Base-by-base conservation (phyloP, 2,113 vertebrate species). In the Formicarius rufipectus region DNA sequence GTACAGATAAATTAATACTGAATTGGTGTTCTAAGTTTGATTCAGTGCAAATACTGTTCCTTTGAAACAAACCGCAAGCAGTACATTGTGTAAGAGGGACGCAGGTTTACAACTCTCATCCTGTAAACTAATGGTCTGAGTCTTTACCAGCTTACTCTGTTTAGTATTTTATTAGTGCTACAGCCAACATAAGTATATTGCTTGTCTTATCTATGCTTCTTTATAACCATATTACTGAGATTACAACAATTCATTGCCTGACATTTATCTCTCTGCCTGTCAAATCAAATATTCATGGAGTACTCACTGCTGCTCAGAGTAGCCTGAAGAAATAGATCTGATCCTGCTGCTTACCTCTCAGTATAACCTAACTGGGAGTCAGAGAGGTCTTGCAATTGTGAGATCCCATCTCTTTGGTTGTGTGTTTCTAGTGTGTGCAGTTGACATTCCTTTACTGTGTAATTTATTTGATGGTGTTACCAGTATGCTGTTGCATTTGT, bases 231-330 rank as follows among this genome's bases (percentile, higher is more conserved):
- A 63, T 92, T 89, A 92, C 83, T 0, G 0, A 92, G 93, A 93
- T 90, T 84, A 77, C 40, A 82, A 74, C 77, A 93, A 73, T 79
- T 90, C 55, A 87, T 81, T 84, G 73, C 40, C 72, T 96, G 93
- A 67, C 72, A 44, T 81, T 84, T 81, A 77, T 74, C 63, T 74
- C 64, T 73, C 77, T 87, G 22, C 23, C 27, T 50, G 60, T 74
- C 79, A 92, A 84, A 80, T 50, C 55, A 87, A 85, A 52, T 73
- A 50, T 53, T 81, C 55, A 33, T 64, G 23, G 66, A 73, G 58
- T 21, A 23, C 16, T 93, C 39, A 37, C 9, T 79, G 44, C 68
- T 86, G 28, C 55, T 81, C 21, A 14, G n/a, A 76, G 58, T 77
- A 87, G 80, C 73, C 93, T 92, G 73, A 35, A 93, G 86, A 86